Base-by-base conservation (phyloP, 2,797 vertebrate genomes). In the Acanthurus leucopareius region DNA sequence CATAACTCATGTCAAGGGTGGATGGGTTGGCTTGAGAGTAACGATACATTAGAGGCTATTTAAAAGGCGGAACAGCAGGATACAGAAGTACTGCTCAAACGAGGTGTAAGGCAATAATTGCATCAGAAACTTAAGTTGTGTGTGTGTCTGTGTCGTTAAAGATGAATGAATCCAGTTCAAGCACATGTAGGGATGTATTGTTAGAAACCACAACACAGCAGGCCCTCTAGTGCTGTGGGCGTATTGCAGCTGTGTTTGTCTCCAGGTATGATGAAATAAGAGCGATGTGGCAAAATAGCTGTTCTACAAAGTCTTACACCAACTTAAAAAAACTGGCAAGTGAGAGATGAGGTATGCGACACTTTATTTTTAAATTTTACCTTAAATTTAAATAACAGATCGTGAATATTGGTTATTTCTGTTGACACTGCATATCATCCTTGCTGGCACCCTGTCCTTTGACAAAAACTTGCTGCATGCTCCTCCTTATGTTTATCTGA, bases 51-150 rank as follows among this genome's bases (percentile, higher is more conserved):
- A 83, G 73, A 82, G 82, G 66, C 75, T 81, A 78, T 89, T 88
- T 88, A 86, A 88, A 88, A 86, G 69, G 40, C 45, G 25, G 62
- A 92, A 72, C 90, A 89, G 90, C 79, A 13, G 90, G 90, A 83
- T 68, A 52, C 77, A 64, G 72, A 78, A 44, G 82, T 20, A 56
- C 60, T 58, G 61, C 68, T 88, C 89, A 88, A 82, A 73, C 86
- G 88, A 82, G 78, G 82, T 77, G 79, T 22, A 75, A 54, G 67
- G 86, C 79, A 90, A 89, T 84, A 77, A 89, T 91, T 90, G 90
- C 92, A 91, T 91, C 85, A 92, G 79, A 53, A 88, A 77, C 69
- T 75, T 73, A 74, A 70, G 51, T 56, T 72, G 28, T 38, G 61
- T 71, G 52, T 67, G 47, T 78, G 61, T 20, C 49, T 7, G n/a